Evolutionary conservation across 1,140 invertebrate genomes (phyloP).

Genomic region (Penaeus japonicus): DNA sequence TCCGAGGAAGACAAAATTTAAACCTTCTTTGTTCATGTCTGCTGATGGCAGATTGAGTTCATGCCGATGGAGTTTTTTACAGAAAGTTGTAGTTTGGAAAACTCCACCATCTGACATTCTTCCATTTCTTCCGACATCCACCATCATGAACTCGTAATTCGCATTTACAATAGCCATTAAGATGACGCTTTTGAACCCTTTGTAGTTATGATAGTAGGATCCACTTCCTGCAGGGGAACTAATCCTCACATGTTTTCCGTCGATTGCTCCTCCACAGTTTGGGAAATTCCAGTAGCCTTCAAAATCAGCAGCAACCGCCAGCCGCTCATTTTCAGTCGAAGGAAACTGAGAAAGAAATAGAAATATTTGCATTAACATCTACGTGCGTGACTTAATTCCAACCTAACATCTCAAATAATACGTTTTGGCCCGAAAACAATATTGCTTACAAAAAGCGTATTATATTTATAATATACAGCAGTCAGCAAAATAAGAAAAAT

Average conservation of each 20-base stretch:
- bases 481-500: too few relatives aligned
- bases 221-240: background rate
- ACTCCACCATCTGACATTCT: constrained; percentile 38
- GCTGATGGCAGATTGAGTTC: background rate
- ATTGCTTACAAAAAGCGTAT: too few relatives aligned
- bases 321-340: too few relatives aligned
- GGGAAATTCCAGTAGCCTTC: constrained; percentile 45
- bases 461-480: too few relatives aligned
- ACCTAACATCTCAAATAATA: too few relatives aligned
- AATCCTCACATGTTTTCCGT: constrained; percentile 40
- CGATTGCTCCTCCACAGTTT: constrained; percentile 21
- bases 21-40: too few relatives aligned
- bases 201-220: constrained; percentile 37
- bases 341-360: too few relatives aligned
- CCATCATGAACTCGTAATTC: constrained; percentile 1
- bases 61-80: background rate
- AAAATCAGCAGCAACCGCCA: too few relatives aligned
- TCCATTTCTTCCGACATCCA: too few relatives aligned
- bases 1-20: constrained; percentile 18
- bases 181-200: constrained; percentile 17
- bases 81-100: background rate
- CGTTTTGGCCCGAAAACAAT: too few relatives aligned
- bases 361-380: too few relatives aligned
- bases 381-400: too few relatives aligned
- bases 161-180: constrained; percentile 24